These are phyloP conservation scores for Chrysolina haemoptera DNA, from an alignment of 2,888 invertebrate genomes.

Conservation along the genomic window DNA sequence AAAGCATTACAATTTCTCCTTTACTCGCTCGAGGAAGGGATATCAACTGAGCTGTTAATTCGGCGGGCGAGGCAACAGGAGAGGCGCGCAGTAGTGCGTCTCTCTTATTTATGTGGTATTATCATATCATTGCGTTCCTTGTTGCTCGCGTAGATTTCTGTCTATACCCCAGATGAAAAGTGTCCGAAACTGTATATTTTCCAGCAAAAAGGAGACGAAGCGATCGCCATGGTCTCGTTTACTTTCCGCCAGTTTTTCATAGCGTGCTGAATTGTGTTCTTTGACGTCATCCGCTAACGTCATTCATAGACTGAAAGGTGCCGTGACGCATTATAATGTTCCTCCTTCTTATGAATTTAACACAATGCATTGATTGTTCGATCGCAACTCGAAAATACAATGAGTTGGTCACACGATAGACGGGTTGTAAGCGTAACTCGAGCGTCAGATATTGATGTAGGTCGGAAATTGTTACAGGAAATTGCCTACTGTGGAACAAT, in stretches of 20 bases:
- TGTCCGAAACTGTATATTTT: no score
- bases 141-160: no score
- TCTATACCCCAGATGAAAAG: no score
- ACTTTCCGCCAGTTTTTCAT: constrained; percentile 31
- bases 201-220: constrained; percentile 2
- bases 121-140: no score
- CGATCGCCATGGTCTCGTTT: constrained; percentile 32
- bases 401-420: neutral
- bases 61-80: no score
- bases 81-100: no score
- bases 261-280: constrained; percentile 19
- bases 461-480: constrained; percentile 11
- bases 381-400: neutral
- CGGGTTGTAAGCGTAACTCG: neutral
- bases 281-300: constrained; percentile 33
- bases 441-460: neutral
- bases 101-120: no score
- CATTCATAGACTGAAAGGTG: constrained; percentile 9
- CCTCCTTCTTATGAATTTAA: constrained; percentile 2
- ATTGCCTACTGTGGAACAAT: constrained; percentile 3
- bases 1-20: no score
- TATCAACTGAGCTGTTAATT: no score
- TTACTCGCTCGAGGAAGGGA: no score
- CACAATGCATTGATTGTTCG: constrained; percentile 14
- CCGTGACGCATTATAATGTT: constrained; percentile 2